These are phyloP conservation scores for Nylanderia fulva DNA, from an alignment of 1,140 invertebrate species.

Conservation along the genomic window DNA sequence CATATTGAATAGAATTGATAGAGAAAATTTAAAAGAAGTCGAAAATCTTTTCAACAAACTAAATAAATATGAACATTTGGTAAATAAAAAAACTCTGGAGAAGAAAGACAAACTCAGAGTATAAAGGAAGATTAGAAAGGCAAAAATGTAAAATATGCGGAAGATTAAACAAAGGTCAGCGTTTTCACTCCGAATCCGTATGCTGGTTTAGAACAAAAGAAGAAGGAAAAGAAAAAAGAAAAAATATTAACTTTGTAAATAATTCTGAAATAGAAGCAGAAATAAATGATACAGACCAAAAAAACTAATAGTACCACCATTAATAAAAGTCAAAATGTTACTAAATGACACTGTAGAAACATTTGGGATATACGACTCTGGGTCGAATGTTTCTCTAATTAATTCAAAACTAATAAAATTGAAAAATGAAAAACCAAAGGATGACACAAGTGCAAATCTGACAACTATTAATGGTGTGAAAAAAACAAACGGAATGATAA, in stretches of 20 bases:
- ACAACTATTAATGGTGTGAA: slow-evolving; percentile 50
- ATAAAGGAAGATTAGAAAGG: neutral
- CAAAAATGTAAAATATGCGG: neutral
- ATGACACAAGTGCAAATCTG: neutral
- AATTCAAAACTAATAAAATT: slow-evolving; percentile 28
- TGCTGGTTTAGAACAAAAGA: slow-evolving; percentile 3
- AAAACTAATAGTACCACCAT: slow-evolving; percentile 30
- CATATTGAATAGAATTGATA: slow-evolving; percentile 33
- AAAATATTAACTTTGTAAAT: neutral
- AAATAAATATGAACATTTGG: neutral
- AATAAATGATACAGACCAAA: slow-evolving; percentile 8
- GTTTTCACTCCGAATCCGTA: neutral
- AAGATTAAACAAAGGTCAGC: neutral
- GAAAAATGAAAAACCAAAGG: neutral
- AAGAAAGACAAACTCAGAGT: no score
- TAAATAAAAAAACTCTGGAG: neutral
- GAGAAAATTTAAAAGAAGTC: neutral
- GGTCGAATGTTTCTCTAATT: slow-evolving; percentile 26
- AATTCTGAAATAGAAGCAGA: neutral
- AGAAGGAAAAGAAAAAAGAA: neutral
- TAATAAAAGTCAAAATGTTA: slow-evolving; percentile 3
- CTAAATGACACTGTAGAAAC: neutral
- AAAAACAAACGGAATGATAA: slow-evolving; percentile 37
- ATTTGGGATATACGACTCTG: slow-evolving; percentile 19
- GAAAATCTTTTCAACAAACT: neutral